Conservation (phyloP, 1,140 invertebrate genomes). For the Latrodectus geometricus region DNA sequence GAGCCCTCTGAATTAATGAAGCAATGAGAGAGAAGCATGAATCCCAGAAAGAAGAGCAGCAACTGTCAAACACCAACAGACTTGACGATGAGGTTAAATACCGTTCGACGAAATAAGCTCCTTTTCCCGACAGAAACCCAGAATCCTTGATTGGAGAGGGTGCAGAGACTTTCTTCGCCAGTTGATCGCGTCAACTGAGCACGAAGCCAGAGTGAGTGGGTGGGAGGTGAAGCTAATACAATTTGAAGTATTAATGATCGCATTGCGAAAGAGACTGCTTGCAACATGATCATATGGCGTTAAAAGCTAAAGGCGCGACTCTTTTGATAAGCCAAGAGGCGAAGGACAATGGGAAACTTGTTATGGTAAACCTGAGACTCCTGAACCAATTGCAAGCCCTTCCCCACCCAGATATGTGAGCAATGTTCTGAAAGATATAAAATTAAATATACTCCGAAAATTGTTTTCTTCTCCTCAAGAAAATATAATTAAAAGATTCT, state of each 20-base stretch:
- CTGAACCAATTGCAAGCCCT: conserved; percentile 47
- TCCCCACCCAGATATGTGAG: conserved; percentile 18
- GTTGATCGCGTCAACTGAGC: conserved; percentile 40
- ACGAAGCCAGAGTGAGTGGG: conserved; percentile 17
- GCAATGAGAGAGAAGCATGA: conserved; percentile 2
- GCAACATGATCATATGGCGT: conserved; percentile 42
- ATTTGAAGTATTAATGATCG: conserved; percentile 61
- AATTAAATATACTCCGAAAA: conserved; percentile 45
- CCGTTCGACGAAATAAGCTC: conserved; percentile 30
- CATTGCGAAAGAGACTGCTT: conserved; percentile 37
- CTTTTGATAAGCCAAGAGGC: background rate
- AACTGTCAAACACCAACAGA: conserved; percentile 30
- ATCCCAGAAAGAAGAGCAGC: conserved; percentile 40
- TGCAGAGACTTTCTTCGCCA: conserved; percentile 8
- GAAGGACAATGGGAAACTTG: conserved; percentile 46
- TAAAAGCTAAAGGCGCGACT: conserved; percentile 18
- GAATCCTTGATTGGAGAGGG: conserved; percentile 30
- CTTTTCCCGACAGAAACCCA: conserved; percentile 38
- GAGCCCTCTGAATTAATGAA: conserved; percentile 49
- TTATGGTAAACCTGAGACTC: conserved; percentile 16
- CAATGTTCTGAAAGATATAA: background rate
- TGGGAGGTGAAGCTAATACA: conserved; percentile 30
- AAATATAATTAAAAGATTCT: conserved; percentile 26
- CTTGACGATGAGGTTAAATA: conserved; percentile 43
- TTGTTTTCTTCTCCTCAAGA: conserved; percentile 1